A percentile compares a stretch with the other conserved stretches of the same genome.
Conservation (phyloP, 2,888 invertebrate species). For the Microplitis manilae region DNA sequence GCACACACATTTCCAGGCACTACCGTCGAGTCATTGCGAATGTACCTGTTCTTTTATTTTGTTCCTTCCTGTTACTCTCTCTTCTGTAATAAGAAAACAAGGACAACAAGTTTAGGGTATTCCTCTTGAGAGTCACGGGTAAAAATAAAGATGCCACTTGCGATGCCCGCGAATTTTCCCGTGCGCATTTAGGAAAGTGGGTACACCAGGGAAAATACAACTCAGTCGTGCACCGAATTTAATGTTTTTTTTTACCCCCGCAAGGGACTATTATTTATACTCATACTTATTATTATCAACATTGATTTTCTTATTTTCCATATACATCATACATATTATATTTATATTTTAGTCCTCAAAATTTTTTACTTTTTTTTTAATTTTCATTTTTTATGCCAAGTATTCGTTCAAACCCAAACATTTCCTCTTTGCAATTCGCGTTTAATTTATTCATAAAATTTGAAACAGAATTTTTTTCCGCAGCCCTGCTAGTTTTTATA, state of each 20-base stretch:
- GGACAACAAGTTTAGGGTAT: slow-evolving; percentile 21
- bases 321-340: too few species aligned
- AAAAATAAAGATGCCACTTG: slow-evolving; percentile 37
- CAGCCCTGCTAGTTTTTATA: too few species aligned
- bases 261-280: neutral
- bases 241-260: slow-evolving; percentile 7
- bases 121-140: slow-evolving; percentile 13
- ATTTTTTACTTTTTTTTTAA: too few species aligned
- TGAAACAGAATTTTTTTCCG: too few species aligned
- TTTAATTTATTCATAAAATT: too few species aligned
- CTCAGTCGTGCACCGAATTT: slow-evolving; percentile 13
- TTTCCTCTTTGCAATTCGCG: too few species aligned
- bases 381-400: too few species aligned
- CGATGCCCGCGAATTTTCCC: slow-evolving; percentile 32
- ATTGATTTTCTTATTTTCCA: neutral
- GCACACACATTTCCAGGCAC: neutral
- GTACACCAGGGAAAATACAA: slow-evolving; percentile 21
- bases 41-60: slow-evolving; percentile 9
- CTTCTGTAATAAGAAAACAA: slow-evolving; percentile 28
- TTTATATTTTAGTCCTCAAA: too few species aligned
- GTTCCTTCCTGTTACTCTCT: neutral
- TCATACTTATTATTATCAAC: slow-evolving; percentile 10
- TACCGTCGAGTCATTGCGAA: neutral
- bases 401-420: too few species aligned
- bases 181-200: slow-evolving; percentile 27